Evolutionary conservation across 2,888 invertebrate species (phyloP), one percentile per base, ranked within the genome.

Genomic region (Ptychoptera albimana): DNA sequence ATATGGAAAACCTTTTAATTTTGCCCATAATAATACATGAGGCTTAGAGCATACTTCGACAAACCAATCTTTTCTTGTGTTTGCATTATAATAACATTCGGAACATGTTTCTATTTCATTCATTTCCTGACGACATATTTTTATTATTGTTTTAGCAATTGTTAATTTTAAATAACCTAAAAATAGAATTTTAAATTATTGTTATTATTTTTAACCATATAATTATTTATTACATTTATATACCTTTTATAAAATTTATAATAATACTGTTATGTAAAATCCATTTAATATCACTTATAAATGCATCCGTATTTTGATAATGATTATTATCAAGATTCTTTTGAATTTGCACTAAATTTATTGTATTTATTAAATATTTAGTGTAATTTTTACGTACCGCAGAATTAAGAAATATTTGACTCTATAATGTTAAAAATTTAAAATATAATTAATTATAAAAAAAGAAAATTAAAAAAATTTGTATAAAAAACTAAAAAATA

Each of bases 1-100:
- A 64, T 83, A 93, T 0, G 96, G 96, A 58, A 93, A 96, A 64
- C 79, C 94, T 69, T 93, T 92, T 10, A 96, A 69, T 61, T 94
- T 93, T 1, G 96, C 96, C 96, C 96, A 97, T 1, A 96, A 80
- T 45, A 96, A 64, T 12, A 87, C 69, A 67, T 96, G 94, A 0
- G 93, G 93, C 45, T 78, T 79, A 15, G 82, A 79, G 66, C 94
- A 94, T 2, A 89, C 87, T 57, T 91, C 86, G 0, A 86, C 79
- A 65, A 94, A 94, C 92, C 93, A 94, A 46, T 81, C 77, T 43
- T 76, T 71, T 32, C 82, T 75, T 0, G 82, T 79, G 57, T 88
- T 86, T 6, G 89, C 89, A 55, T 82, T 85, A 39, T 76, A 69
- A 64, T 93, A 94, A 61, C 94, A 96, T 58, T 89, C 87, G 0